Evolutionary conservation across 2,888 invertebrate species (phyloP), one percentile per base, ranked within the genome.

Genomic region (Hermaeophaga mercurialis): DNA sequence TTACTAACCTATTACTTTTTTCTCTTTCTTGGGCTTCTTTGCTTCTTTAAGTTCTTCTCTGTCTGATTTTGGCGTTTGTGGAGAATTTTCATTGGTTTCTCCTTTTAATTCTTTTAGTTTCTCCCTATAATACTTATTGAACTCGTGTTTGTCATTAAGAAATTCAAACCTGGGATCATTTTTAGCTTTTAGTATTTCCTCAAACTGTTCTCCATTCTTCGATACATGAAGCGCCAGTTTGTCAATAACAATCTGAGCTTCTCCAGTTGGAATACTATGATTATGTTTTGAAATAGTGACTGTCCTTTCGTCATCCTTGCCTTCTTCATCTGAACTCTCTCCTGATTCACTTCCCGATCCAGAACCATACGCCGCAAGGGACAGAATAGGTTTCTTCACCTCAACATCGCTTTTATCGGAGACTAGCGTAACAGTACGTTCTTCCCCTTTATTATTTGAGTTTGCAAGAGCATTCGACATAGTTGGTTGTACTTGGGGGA

Each of bases 171-270:
- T 80, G 0, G 89, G 85, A 74, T 96, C 96, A 48, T 87, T 88
- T 72, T 91, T 93, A 2, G 86, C 85, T 66, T 87, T 87, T 7
- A 94, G 89, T 18, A 93, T 90, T 26, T 89, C 86, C 68, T 98
- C 97, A 74, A 98, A 97, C 69, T 93, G 91, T 52, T 88, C 85
- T 0, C 98, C 99, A 78, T 97, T 97, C 67, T 94, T 93, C 1
- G 94, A 91, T 0, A 99, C 97, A 76, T 97, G 97, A 62, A 89
- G 87, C 0, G 98, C 97, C 87, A 98, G 96, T 78, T 96, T 96
- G 77, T 96, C 95, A 55, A 99, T 91, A 6, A 98, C 91, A 14
- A 90, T 83, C 72, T 90, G 88, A 1, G 91, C 80, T 67, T 94
- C 94, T 3, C 89, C 87, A 0, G 94, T 89, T 0, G 96, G 96